Base-by-base conservation (phyloP, 2,113 vertebrate species). In the Balaeniceps rex region DNA sequence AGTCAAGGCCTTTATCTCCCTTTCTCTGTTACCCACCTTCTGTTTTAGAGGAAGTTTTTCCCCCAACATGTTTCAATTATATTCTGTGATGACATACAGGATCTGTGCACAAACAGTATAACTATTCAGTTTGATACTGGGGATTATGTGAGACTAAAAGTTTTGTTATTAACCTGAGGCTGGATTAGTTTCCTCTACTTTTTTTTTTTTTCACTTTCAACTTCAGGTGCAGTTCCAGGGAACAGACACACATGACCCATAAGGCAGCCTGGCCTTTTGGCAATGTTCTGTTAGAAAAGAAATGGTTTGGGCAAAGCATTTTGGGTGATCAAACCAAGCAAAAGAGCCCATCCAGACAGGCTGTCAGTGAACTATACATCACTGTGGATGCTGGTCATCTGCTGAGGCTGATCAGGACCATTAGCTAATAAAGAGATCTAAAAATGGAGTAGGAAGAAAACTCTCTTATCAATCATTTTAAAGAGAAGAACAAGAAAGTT, bases 331-430 rank as follows among this genome's bases (percentile, higher is more conserved):
- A 52, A 91, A 38, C 33, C 38, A 81, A 58, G 29, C 9, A 36
- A 69, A 42, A 79, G 1, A 87, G 1, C 3, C 4, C 15, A 83
- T 36, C 11, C 22, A 82, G 51, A 26, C 29, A 68, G 38, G 4
- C 7, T 78, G 14, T 14, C 31, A 69, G 8, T 52, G 63, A 89
- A 44, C 38, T 44, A 44, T 44, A 33, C 12, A 25, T 33, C 8
- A 6, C 4, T 68, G 18, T 4, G 5, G 46, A 26, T 1, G 0
- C 38, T 58, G 24, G 8, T 60, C 36, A 29, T 55, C n/a, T 26
- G 19, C 36, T 92, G 42, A 87, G 19, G 28, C 10, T 76, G 24
- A 22, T 44, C 42, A 54, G 34, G 34, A 44, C 16, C 58, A 31
- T 33, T 47, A 80, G 40, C 24, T 71, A 44, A 76, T 11, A 58